Percentiles rank a stretch among this genome's conserved stretches.
phyloP scores from a whole-genome alignment of 2,888 invertebrate genomes.

The Xestobium rufovillosum region DNA sequence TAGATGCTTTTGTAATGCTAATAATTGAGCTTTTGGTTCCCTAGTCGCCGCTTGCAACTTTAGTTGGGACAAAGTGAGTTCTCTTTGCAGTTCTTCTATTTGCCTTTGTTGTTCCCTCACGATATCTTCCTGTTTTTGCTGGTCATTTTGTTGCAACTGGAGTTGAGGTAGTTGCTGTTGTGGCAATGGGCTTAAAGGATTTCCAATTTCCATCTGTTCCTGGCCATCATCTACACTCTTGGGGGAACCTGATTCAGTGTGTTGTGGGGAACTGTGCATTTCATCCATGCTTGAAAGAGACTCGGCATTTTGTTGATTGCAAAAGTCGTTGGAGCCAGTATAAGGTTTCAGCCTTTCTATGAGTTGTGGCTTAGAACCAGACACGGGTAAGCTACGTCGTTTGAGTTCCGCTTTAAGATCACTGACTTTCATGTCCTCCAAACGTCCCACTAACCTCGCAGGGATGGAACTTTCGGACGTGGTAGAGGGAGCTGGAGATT shows the following conservation, averaged over 20 bases:
- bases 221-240: slow-evolving; percentile 29
- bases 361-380: slow-evolving; percentile 91
- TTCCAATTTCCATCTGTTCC: slow-evolving; percentile 43
- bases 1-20: slow-evolving; percentile 38
- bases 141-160: slow-evolving; percentile 19
- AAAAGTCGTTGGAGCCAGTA: slow-evolving; percentile 38
- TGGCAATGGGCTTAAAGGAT: slow-evolving; percentile 43
- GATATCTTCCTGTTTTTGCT: slow-evolving; percentile 54
- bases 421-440: slow-evolving; percentile 94
- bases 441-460: slow-evolving; percentile 52
- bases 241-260: slow-evolving; percentile 40
- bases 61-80: slow-evolving; percentile 68
- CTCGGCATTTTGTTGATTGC: slow-evolving; percentile 27
- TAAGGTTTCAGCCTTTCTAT: slow-evolving; percentile 84
- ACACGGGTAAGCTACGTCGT: slow-evolving; percentile 87
- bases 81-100: slow-evolving; percentile 81
- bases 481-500: slow-evolving; percentile 41
- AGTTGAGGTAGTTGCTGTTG: slow-evolving; percentile 33
- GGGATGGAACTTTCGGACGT: slow-evolving; percentile 39
- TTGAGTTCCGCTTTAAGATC: slow-evolving; percentile 92
- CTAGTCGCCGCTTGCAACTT: slow-evolving; percentile 59
- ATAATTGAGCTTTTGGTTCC: slow-evolving; percentile 38
- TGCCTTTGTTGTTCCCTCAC: slow-evolving; percentile 77
- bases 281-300: slow-evolving; percentile 39
- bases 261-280: slow-evolving; percentile 44